phyloP scores from a whole-genome alignment of 92 coral and sea anemone species.

The Zoanthus solanderi region DNA sequence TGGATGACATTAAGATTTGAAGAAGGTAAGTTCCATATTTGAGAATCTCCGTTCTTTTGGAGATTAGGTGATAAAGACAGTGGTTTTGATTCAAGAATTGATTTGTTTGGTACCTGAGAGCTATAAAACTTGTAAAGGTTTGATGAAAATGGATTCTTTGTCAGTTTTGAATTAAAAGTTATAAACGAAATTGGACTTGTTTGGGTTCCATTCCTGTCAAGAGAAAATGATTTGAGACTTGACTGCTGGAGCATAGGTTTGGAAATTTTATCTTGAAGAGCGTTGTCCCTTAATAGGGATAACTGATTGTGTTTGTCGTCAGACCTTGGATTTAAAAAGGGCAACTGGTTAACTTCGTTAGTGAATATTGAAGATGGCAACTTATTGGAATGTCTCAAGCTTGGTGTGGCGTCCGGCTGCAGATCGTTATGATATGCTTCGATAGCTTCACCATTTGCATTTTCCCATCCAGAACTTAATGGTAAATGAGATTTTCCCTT shows the following conservation, averaged over 20 bases:
- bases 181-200: not conserved
- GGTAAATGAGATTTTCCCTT: not conserved
- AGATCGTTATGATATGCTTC: not conserved
- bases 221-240: not conserved
- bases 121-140: not conserved
- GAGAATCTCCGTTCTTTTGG: not conserved
- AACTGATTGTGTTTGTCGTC: not conserved
- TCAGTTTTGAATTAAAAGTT: not conserved
- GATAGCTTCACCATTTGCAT: not conserved
- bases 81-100: not conserved
- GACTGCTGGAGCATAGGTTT: not conserved
- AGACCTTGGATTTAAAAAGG: not conserved
- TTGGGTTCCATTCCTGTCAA: not conserved
- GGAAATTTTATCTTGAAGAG: not conserved
- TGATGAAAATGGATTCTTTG: not conserved
- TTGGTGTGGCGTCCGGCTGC: not conserved
- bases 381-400: not conserved
- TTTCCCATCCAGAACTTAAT: not conserved
- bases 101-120: not conserved
- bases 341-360: not conserved
- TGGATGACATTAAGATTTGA: not conserved
- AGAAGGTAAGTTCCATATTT: conserved; percentile 1
- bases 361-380: conserved; percentile 14
- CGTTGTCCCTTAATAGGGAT: not conserved
- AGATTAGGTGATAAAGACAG: not conserved